Evolutionary conservation across 2,888 invertebrate species (phyloP).

Genomic region (Synanthedon formicaeformis): DNA sequence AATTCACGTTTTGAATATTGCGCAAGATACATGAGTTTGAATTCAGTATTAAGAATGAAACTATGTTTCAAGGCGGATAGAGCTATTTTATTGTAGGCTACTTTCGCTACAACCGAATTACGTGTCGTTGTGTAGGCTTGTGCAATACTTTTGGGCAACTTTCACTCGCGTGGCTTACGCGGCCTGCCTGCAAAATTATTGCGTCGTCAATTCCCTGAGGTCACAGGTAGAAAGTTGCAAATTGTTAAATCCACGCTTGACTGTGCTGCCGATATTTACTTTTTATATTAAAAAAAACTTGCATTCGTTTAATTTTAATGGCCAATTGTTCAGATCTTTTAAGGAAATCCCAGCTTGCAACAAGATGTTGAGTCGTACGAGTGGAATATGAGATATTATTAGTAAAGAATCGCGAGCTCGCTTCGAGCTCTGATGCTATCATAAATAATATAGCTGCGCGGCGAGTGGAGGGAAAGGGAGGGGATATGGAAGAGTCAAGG

Average conservation of each 20-base stretch:
- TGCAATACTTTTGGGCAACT: constrained; percentile 68
- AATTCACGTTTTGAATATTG: too few relatives aligned
- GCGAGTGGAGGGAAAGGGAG: constrained; percentile 21
- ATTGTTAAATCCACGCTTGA: constrained; percentile 7
- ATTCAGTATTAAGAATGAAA: too few relatives aligned
- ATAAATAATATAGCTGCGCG: constrained; percentile 66
- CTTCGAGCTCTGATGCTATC: constrained; percentile 65
- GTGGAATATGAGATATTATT: constrained; percentile 70
- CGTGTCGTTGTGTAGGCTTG: constrained; percentile 53
- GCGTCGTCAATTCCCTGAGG: constrained; percentile 52
- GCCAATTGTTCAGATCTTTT: constrained; percentile 8
- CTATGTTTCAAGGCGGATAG: too few relatives aligned
- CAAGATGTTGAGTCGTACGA: constrained; percentile 59
- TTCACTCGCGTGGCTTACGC: constrained; percentile 61
- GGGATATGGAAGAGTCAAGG: constrained; percentile 74
- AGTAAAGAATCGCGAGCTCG: constrained; percentile 64
- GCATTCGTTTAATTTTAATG: neutral
- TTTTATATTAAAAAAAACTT: too few relatives aligned
- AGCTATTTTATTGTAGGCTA: constrained; percentile 19
- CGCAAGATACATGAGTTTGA: too few relatives aligned
- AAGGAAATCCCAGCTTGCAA: constrained; percentile 32
- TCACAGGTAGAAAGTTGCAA: constrained; percentile 52
- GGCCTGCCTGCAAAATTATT: constrained; percentile 60
- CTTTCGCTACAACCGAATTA: constrained; percentile 65
- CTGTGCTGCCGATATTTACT: neutral